Conservation (phyloP, 2,888 invertebrate species). For the Mylabris sibirica region DNA sequence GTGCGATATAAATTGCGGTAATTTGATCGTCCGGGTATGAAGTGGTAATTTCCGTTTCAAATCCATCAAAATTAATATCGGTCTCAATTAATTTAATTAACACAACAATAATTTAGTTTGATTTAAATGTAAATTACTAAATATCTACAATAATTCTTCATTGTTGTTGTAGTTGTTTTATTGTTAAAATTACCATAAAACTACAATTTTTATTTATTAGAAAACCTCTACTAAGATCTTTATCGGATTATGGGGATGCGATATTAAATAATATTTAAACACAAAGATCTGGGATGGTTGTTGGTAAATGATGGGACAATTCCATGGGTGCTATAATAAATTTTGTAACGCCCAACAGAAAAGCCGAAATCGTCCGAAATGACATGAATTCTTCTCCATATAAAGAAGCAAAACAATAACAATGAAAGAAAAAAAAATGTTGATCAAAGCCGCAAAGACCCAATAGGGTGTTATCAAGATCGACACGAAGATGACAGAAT, state of each 20-base stretch:
- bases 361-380: conserved; percentile 38
- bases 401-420: background rate
- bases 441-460: conserved; percentile 38
- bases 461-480: conserved; percentile 50
- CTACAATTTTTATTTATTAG: conserved; percentile 38
- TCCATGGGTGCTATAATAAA: conserved; percentile 48
- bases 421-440: background rate
- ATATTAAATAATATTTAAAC: background rate
- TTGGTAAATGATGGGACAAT: conserved; percentile 55
- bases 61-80: background rate
- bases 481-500: conserved; percentile 45
- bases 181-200: conserved; percentile 37
- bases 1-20: background rate
- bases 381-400: conserved; percentile 18
- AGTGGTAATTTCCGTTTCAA: background rate
- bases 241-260: conserved; percentile 30
- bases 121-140: background rate
- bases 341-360: conserved; percentile 32
- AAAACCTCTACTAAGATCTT: conserved; percentile 39
- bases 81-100: background rate
- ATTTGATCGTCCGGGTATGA: background rate
- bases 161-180: background rate
- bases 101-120: background rate
- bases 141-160: background rate
- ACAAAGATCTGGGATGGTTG: background rate